These are phyloP conservation scores for Microctenopoma lineatum DNA, from an alignment of 2,797 vertebrate genomes.

Conservation along the genomic window DNA sequence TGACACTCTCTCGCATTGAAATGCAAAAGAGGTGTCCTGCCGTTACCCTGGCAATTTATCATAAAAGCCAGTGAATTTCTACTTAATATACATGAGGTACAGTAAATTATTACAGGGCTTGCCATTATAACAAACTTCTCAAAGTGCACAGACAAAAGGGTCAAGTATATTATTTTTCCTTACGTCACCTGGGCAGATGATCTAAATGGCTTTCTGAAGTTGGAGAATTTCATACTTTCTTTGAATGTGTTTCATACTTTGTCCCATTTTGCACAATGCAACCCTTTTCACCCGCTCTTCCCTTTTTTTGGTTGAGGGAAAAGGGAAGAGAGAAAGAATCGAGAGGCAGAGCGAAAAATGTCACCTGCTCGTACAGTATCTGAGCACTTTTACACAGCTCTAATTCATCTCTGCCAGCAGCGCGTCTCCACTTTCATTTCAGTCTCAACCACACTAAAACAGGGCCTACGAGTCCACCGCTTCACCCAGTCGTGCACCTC, in stretches of 20 bases:
- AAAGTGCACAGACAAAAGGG: conserved; percentile 89
- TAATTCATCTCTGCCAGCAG: conserved; percentile 87
- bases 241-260: conserved; percentile 81
- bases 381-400: conserved; percentile 80
- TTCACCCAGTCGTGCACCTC: conserved; percentile 34
- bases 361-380: conserved; percentile 72
- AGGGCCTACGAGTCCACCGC: conserved; percentile 57
- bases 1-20: conserved; percentile 93
- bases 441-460: conserved; percentile 60
- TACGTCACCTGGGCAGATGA: conserved; percentile 81
- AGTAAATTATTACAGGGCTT: conserved; percentile 91
- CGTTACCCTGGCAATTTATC: conserved; percentile 94
- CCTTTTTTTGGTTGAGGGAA: conserved; percentile 65
- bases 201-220: conserved; percentile 85
- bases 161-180: conserved; percentile 89
- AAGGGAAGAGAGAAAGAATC: conserved; percentile 71
- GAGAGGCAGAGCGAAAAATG: conserved; percentile 62
- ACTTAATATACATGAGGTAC: conserved; percentile 96
- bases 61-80: conserved; percentile 90
- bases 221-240: conserved; percentile 83
- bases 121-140: conserved; percentile 90
- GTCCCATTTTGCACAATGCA: conserved; percentile 75
- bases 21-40: conserved; percentile 96
- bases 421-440: conserved; percentile 71
- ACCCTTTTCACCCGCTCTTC: conserved; percentile 74